phyloP scores from a whole-genome alignment of 1,140 invertebrate species.

The Mylabris phalerata region DNA sequence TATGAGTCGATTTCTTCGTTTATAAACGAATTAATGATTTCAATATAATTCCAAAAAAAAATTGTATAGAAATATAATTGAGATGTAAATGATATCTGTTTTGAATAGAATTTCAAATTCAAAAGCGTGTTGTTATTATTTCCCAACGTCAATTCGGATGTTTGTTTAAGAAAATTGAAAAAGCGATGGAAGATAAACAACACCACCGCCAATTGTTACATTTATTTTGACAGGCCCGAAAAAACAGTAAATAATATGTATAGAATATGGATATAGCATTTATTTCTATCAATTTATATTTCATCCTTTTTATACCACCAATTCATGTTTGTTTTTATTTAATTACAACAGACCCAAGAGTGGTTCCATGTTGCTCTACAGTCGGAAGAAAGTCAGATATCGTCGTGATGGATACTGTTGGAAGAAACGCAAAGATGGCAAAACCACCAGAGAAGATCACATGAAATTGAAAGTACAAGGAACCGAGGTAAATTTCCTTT shows the following conservation, averaged over 20 bases:
- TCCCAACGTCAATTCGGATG: too few species aligned
- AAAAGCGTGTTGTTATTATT: too few species aligned
- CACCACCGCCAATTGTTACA: background rate
- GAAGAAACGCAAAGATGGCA: conserved; percentile 97
- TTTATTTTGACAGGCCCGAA: background rate
- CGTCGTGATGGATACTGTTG: conserved; percentile 96
- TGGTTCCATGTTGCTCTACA: conserved; percentile 95
- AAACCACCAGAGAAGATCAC: conserved; percentile 96
- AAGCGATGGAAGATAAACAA: conserved; percentile 25
- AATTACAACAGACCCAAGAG: conserved; percentile 72
- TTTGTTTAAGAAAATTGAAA: conserved; percentile 27
- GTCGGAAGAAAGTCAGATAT: conserved; percentile 92
- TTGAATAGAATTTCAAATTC: too few species aligned
- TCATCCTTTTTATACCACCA: background rate
- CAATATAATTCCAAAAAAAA: too few species aligned
- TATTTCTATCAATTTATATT: background rate
- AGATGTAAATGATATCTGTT: too few species aligned
- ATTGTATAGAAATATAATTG: too few species aligned
- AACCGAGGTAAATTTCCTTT: conserved; percentile 61
- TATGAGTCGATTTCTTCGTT: too few species aligned
- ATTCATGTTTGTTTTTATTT: background rate
- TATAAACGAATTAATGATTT: too few species aligned
- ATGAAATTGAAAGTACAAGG: conserved; percentile 99
- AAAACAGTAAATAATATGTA: background rate
- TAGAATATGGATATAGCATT: background rate